Conservation (phyloP, 2,113 vertebrate genomes). For the Pomatostomus ruficeps region DNA sequence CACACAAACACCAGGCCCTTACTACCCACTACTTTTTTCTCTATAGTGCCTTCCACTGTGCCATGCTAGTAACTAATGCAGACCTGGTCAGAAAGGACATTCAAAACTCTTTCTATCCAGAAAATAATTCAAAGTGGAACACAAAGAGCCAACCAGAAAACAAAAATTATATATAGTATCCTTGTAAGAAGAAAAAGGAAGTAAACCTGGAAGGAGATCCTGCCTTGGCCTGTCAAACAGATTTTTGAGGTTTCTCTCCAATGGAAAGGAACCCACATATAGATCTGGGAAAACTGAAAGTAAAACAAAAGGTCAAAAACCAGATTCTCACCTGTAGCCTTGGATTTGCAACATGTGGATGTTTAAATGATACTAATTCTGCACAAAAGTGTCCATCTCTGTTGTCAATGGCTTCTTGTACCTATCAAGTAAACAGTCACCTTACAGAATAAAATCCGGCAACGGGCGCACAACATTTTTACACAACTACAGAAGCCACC, state of each 20-base stretch:
- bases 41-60: background rate
- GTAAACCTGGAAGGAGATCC: background rate
- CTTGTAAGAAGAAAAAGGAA: background rate
- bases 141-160: background rate
- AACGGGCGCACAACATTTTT: background rate
- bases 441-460: background rate
- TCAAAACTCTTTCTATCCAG: background rate
- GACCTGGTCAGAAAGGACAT: background rate
- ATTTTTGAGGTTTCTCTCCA: background rate
- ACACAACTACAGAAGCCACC: background rate
- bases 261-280: background rate
- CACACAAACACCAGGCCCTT: background rate
- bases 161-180: background rate
- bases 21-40: background rate
- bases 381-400: slow-evolving; percentile 83
- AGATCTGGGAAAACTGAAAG: background rate
- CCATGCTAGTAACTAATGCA: background rate
- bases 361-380: slow-evolving; percentile 93
- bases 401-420: slow-evolving; percentile 86
- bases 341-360: slow-evolving; percentile 93
- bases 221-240: background rate
- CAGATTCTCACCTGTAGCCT: slow-evolving; percentile 82
- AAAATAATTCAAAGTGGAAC: background rate
- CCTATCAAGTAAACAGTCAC: slow-evolving; percentile 60
- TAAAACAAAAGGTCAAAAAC: background rate